A percentile compares a stretch with the other conserved stretches of the same genome.
Conservation (phyloP, 2,888 invertebrate genomes). For the Lucinisca nassula region DNA sequence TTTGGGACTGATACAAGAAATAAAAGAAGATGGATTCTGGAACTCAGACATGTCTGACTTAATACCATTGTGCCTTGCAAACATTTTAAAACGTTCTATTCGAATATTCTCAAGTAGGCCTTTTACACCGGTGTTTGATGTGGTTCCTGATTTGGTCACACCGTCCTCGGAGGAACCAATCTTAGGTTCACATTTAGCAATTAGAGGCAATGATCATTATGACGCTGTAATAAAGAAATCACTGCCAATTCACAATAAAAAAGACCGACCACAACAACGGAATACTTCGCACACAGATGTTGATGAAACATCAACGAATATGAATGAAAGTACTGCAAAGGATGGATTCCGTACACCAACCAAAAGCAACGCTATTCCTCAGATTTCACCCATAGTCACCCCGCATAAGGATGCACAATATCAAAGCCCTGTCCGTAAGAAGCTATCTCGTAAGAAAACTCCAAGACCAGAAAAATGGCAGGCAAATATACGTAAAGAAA, state of each 20-base stretch:
- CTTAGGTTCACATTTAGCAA: background rate
- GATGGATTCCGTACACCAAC: no score
- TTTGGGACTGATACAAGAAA: background rate
- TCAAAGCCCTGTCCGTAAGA: background rate
- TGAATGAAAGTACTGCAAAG: no score
- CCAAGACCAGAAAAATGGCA: slow-evolving; percentile 63
- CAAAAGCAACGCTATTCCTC: no score
- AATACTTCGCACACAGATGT: no score
- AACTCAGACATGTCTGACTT: background rate
- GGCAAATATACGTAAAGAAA: slow-evolving; percentile 58
- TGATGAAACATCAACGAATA: no score
- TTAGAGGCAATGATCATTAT: background rate
- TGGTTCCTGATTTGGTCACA: background rate
- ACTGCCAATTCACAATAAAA: no score
- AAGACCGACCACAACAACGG: no score
- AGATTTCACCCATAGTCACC: background rate
- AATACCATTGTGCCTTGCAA: background rate
- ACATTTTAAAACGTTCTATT: background rate
- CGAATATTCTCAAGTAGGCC: slow-evolving; percentile 12
- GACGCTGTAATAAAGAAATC: background rate
- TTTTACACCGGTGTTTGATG: slow-evolving; percentile 2
- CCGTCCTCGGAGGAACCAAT: background rate
- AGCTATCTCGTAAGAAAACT: background rate
- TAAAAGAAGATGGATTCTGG: background rate
- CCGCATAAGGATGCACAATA: background rate